Evolutionary conservation across 2,797 vertebrate genomes (phyloP).

Genomic region (Urocyon cinereoargenteus): DNA sequence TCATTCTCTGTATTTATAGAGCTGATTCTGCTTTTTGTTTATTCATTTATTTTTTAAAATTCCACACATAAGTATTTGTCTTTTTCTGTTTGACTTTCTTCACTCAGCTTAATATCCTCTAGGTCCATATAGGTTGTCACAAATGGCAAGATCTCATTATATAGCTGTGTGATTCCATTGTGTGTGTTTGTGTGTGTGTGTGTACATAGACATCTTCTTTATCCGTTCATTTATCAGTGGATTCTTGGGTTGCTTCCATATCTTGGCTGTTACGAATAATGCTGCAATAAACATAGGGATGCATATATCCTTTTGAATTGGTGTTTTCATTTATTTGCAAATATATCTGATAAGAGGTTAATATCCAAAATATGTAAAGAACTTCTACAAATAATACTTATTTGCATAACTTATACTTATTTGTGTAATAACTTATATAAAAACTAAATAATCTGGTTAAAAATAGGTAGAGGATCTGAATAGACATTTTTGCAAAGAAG

Average conservation of each 20-base stretch:
- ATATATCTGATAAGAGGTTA: neutral
- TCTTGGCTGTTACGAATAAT: neutral
- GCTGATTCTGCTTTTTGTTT: neutral
- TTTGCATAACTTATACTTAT: no score
- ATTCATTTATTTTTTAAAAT: neutral
- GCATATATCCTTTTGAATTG: neutral
- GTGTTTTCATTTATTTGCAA: neutral
- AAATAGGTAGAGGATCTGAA: neutral
- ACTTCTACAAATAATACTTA: neutral
- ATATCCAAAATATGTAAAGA: neutral
- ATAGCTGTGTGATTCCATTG: neutral
- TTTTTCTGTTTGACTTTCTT: neutral
- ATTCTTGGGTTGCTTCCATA: neutral
- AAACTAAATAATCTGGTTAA: neutral
- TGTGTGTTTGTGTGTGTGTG: neutral
- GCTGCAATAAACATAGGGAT: neutral
- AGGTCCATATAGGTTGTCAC: neutral
- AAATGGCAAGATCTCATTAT: neutral
- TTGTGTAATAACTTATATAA: no score
- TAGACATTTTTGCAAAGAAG: neutral
- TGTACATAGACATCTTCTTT: neutral
- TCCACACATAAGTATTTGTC: neutral
- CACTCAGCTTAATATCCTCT: neutral
- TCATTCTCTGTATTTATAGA: neutral
- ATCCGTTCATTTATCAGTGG: neutral